Evolutionary conservation across 2,797 vertebrate species (phyloP).

Genomic region (Clarias pachynema): DNA sequence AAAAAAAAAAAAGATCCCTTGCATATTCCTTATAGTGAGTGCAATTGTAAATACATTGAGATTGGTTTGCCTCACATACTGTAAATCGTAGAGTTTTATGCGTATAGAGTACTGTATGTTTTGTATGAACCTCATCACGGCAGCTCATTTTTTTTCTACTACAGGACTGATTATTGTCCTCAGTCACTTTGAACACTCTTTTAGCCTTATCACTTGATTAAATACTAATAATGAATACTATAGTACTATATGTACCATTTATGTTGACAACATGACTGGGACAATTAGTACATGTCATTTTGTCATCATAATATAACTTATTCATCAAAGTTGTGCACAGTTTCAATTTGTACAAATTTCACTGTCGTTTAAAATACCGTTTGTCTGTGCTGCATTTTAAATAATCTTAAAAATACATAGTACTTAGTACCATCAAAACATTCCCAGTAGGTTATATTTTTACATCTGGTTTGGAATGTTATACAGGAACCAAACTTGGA

Average conservation of each 20-base stretch:
- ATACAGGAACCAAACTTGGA: too few relatives aligned
- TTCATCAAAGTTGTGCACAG: neutral
- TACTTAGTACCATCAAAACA: too few relatives aligned
- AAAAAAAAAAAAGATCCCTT: neutral
- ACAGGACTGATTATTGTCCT: neutral
- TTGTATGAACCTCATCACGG: neutral
- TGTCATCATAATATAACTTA: neutral
- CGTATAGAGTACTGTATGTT: neutral
- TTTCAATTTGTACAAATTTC: neutral
- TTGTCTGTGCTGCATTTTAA: too few relatives aligned
- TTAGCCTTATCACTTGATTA: neutral
- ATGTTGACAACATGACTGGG: neutral
- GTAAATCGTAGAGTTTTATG: neutral
- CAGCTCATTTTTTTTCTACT: too few relatives aligned
- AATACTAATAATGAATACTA: too few relatives aligned
- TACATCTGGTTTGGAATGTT: too few relatives aligned
- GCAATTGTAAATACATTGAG: neutral
- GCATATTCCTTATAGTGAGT: neutral
- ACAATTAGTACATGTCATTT: neutral
- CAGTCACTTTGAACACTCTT: neutral
- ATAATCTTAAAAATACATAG: too few relatives aligned
- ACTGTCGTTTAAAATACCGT: neutral
- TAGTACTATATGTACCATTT: too few relatives aligned
- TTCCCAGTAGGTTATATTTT: too few relatives aligned
- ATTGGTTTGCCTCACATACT: neutral